Base-by-base conservation (phyloP, 1,140 invertebrate genomes). In the Stegodyphus dumicola region DNA sequence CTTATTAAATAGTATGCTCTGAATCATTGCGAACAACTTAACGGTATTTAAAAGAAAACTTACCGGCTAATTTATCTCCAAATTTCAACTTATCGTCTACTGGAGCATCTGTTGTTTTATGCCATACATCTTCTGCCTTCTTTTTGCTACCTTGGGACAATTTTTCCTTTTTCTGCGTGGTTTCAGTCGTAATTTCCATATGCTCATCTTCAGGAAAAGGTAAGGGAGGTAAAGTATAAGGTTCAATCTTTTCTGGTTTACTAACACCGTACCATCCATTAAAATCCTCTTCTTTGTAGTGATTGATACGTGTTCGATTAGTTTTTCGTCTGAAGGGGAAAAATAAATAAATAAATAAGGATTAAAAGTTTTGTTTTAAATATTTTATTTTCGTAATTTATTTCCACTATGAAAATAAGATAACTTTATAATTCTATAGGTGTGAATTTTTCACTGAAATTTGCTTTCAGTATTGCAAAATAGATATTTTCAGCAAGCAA, bases 1-100 rank as follows among this genome's bases (percentile, higher is more conserved):
- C 33, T 33, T 33, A 33, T 33, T 3, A 33, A 33, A 3, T 33
- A 33, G 33, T 33, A 3, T 33, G 33, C 3, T 33, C 33, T 33
- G 3, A 33, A 33, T 33, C 33, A 33, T 1, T 33, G 33, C 33
- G 33, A 3, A 3, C 33, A 33, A 33, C 33, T 33, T 33, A 33
- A 33, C 33, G 33, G 33, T 33, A 7, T 67, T 67, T 67, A 67
- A 7, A 7, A 15, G 69, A 17, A 73, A 53, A 15, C n/a, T 56
- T 76, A 85, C 81, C 81, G 17, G 81, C 65, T 17, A 85, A 51
- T 56, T 85, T 85, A 49, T 76, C 81, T n/a, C 81, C 81, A 49
- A 85, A 85, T 70, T 70, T 76, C 15, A 53, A 48, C 51, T 54
- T 66, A 7, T 77, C 81, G 0, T 85, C 81, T 7, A 7, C 6